Conservation (phyloP, 2,797 vertebrate species). For the Phoxinus dragarum region DNA sequence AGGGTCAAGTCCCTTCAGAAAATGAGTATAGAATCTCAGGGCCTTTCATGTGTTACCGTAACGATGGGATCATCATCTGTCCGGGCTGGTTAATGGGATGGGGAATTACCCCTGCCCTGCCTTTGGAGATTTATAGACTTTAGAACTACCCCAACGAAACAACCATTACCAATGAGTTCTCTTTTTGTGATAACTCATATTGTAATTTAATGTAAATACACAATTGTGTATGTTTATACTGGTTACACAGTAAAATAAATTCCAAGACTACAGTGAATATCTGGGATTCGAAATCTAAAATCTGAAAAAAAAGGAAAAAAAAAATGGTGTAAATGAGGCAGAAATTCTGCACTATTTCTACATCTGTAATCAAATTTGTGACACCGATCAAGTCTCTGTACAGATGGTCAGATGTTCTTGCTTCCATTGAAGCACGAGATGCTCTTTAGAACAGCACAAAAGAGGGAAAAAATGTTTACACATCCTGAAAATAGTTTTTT, state of each 20-base stretch:
- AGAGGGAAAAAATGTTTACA: too few species aligned
- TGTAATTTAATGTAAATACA: neutral
- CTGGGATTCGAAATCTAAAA: neutral
- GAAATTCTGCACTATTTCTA: neutral
- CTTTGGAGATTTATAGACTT: constrained; percentile 51
- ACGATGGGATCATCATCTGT: constrained; percentile 60
- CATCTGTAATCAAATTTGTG: neutral
- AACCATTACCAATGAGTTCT: neutral
- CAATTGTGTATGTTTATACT: neutral
- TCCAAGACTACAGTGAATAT: neutral
- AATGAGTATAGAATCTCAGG: constrained; percentile 26
- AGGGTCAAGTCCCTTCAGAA: constrained; percentile 40
- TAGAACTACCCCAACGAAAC: constrained; percentile 13
- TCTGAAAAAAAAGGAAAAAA: neutral
- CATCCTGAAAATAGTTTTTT: neutral
- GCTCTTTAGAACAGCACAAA: neutral
- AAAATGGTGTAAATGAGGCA: neutral
- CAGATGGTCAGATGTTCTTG: neutral
- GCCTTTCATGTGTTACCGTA: constrained; percentile 62
- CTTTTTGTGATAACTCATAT: neutral
- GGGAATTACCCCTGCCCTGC: constrained; percentile 35
- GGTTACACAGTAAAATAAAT: neutral
- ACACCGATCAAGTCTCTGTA: neutral
- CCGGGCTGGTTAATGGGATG: constrained; percentile 42
- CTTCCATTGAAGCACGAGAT: neutral